Conservation (phyloP, 2,113 vertebrate species). For the Aspiorhynchus laticeps region DNA sequence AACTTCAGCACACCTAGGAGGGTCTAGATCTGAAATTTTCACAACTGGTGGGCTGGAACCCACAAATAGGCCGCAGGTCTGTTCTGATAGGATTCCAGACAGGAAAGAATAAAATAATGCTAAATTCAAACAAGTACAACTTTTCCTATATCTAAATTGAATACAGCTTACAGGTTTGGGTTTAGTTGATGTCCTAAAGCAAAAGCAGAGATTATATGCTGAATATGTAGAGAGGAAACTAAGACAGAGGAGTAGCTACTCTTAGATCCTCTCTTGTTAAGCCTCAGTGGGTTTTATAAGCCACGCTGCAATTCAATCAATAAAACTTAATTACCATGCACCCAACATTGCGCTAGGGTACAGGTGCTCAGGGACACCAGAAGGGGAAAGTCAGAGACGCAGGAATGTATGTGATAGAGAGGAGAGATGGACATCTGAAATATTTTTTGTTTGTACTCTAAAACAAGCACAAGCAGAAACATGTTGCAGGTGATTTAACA, state of each 20-base stretch:
- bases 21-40: not conserved
- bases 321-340: conserved; percentile 76
- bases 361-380: conserved; percentile 55
- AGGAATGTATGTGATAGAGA: not conserved
- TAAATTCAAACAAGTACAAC: not conserved
- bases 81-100: not conserved
- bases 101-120: not conserved
- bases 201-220: conserved; percentile 55
- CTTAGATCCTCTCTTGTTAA: conserved; percentile 61
- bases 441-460: too few relatives aligned
- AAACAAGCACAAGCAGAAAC: not conserved
- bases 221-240: conserved; percentile 51
- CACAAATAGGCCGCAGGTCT: not conserved
- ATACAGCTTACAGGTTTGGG: not conserved
- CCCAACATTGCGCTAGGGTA: conserved; percentile 65
- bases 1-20: not conserved
- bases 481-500: not conserved
- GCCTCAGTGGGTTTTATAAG: conserved; percentile 64
- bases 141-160: not conserved
- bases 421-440: not conserved
- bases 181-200: not conserved
- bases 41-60: not conserved
- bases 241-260: conserved; percentile 47
- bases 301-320: conserved; percentile 79
- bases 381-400: conserved; percentile 38